These are phyloP conservation scores for Ridgeia piscesae DNA, from an alignment of 1,140 invertebrate species.

Conservation along the genomic window DNA sequence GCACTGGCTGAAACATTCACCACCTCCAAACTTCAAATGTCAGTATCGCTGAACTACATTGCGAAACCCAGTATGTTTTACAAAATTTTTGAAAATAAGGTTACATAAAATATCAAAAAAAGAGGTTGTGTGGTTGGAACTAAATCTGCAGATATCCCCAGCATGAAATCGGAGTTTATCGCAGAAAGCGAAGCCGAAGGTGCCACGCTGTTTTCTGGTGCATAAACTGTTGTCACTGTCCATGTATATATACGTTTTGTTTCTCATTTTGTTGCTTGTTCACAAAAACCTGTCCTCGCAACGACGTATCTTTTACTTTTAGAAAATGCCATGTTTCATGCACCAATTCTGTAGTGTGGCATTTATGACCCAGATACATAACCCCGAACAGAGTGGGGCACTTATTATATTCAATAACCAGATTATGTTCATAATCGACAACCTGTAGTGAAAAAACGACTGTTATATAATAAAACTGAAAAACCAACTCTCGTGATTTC, in stretches of 20 bases:
- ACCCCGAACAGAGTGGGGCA: neutral
- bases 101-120: neutral
- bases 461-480: constrained; percentile 2
- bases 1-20: neutral
- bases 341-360: neutral
- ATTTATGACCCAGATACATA: neutral
- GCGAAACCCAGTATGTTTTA: neutral
- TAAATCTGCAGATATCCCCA: neutral
- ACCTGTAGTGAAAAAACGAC: neutral
- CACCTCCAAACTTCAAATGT: neutral
- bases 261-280: neutral
- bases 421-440: neutral
- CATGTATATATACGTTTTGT: neutral
- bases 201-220: neutral
- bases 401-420: neutral
- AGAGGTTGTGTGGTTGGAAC: neutral
- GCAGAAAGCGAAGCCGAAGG: neutral
- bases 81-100: neutral
- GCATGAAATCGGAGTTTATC: neutral
- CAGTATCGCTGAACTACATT: neutral
- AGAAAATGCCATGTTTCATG: neutral
- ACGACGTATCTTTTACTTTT: neutral
- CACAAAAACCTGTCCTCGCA: neutral
- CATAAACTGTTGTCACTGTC: neutral
- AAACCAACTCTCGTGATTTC: neutral